Evolutionary conservation across 2,888 invertebrate genomes (phyloP).

Genomic region (Microctonus hyperodae): DNA sequence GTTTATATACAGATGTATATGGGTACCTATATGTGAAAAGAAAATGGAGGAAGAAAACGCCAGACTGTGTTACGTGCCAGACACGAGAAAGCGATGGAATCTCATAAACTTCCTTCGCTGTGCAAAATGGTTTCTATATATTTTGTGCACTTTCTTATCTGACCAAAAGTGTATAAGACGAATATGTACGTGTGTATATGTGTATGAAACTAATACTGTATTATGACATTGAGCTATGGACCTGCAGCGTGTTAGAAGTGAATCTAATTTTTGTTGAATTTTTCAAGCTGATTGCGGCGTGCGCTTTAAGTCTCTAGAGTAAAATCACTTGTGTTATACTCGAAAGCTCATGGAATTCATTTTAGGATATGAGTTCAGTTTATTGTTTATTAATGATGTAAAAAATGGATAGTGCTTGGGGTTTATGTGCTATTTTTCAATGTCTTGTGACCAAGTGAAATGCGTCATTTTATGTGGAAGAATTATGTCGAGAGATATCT

Average conservation of each 20-base stretch:
- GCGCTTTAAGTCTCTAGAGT: background rate
- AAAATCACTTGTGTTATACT: background rate
- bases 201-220: background rate
- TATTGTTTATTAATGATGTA: background rate
- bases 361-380: background rate
- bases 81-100: conserved; percentile 11
- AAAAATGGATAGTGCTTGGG: background rate
- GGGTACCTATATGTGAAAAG: too few relatives aligned
- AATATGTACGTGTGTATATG: background rate
- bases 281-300: background rate
- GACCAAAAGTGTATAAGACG: background rate
- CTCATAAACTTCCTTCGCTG: conserved; percentile 14
- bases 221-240: conserved; percentile 7
- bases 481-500: background rate
- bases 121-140: conserved; percentile 18
- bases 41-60: conserved; percentile 8
- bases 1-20: too few relatives aligned
- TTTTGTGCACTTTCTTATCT: conserved; percentile 11
- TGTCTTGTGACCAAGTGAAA: background rate
- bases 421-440: background rate
- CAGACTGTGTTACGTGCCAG: conserved; percentile 14
- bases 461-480: background rate
- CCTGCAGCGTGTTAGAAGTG: conserved; percentile 2
- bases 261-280: conserved; percentile 2
- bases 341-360: background rate